These are phyloP conservation scores for Andricus curvator DNA, from an alignment of 2,888 invertebrate species.

Conservation along the genomic window DNA sequence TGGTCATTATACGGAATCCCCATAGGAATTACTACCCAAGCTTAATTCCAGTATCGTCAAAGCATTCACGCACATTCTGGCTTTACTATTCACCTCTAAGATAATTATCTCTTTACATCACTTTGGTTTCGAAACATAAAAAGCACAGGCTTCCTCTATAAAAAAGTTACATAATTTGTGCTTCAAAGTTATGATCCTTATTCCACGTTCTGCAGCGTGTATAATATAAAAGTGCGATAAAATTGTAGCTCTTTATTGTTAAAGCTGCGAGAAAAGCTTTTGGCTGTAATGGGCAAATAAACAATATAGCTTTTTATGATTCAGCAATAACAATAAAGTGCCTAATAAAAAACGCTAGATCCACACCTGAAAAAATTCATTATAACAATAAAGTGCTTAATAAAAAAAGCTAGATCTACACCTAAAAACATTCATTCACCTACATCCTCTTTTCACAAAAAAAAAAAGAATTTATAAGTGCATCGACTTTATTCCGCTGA, in stretches of 20 bases:
- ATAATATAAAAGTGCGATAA: not conserved
- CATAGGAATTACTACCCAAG: not conserved
- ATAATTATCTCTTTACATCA: not conserved
- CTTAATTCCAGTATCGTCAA: constrained; percentile 1
- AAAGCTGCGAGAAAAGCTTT: not conserved
- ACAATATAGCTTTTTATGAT: not conserved
- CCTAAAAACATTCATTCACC: not conserved
- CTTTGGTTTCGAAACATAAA: not conserved
- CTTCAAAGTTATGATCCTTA: not conserved
- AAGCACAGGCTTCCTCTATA: not conserved
- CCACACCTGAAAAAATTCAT: not conserved
- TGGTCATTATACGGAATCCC: not conserved
- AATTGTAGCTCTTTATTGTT: not conserved
- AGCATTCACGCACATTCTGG: not conserved
- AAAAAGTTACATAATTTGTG: not conserved
- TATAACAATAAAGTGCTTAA: not conserved
- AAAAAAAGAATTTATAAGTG: not conserved
- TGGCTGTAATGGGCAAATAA: not conserved
- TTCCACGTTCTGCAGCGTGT: not conserved
- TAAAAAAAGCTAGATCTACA: not conserved
- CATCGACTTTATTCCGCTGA: not conserved
- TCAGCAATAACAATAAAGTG: not conserved
- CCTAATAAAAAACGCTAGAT: not conserved
- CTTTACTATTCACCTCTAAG: not conserved
- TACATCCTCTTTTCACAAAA: not conserved